A percentile compares a stretch with the other conserved stretches of the same genome.
Evolutionary conservation across 1,140 invertebrate species (phyloP).

Genomic region (Cotesia vestalis): DNA sequence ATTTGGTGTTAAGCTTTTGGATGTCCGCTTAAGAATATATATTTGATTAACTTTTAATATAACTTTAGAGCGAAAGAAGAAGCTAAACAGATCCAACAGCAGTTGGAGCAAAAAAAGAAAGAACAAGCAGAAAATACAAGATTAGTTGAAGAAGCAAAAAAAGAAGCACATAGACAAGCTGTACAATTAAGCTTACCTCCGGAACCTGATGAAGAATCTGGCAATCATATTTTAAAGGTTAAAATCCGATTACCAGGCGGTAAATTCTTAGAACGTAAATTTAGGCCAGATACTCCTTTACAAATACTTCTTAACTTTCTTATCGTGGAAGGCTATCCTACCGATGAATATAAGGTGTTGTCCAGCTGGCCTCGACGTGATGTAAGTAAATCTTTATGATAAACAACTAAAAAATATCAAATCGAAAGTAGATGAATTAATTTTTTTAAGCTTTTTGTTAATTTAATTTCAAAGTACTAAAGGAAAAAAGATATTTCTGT

Average conservation of each 20-base stretch:
- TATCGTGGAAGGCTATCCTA: constrained; percentile 84
- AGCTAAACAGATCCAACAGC: constrained; percentile 78
- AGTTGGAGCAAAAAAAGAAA: constrained; percentile 72
- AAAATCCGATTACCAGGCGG: constrained; percentile 81
- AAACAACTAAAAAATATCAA: constrained; percentile 27
- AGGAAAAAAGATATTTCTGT: too few relatives aligned
- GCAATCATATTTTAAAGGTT: constrained; percentile 75
- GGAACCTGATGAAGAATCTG: constrained; percentile 68
- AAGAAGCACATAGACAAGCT: constrained; percentile 71
- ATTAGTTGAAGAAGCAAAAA: constrained; percentile 74
- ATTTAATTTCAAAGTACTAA: not conserved
- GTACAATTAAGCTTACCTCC: constrained; percentile 73
- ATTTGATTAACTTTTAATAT: constrained; percentile 13
- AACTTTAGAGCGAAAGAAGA: constrained; percentile 82
- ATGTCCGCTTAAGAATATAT: constrained; percentile 23
- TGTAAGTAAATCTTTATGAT: constrained; percentile 70
- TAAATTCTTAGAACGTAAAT: constrained; percentile 77
- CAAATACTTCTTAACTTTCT: constrained; percentile 86
- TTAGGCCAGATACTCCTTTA: constrained; percentile 73
- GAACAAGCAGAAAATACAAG: constrained; percentile 76
- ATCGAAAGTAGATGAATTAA: constrained; percentile 39
- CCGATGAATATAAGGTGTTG: constrained; percentile 89
- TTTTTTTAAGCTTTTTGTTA: constrained; percentile 30
- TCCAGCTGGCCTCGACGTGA: constrained; percentile 92
- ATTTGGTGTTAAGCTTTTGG: constrained; percentile 22